A percentile compares a stretch with the other conserved stretches of the same genome.
phyloP scores from a whole-genome alignment of 2,113 vertebrate genomes.

The Rhinoptilus africanus region DNA sequence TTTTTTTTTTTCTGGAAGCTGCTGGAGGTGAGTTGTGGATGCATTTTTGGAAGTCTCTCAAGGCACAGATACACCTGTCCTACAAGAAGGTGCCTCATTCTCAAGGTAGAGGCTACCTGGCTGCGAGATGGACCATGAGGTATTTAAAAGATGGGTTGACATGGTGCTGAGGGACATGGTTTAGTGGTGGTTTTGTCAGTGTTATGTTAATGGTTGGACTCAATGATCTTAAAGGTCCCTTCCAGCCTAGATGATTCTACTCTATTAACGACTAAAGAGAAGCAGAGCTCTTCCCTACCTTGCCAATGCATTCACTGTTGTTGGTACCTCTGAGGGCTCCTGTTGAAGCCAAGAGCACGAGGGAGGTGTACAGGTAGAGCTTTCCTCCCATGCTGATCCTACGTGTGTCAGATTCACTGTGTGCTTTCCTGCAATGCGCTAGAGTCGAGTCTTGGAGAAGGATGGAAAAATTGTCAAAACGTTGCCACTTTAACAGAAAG shows the following conservation, averaged over 20 bases:
- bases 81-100: not conserved
- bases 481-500: not conserved
- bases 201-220: not conserved
- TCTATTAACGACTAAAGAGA: not conserved
- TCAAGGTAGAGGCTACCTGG: not conserved
- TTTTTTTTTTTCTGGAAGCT: not conserved
- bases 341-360: not conserved
- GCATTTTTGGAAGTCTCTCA: not conserved
- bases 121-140: not conserved
- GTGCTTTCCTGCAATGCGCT: not conserved
- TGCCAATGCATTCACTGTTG: not conserved
- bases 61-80: not conserved
- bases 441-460: not conserved
- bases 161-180: not conserved
- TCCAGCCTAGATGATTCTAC: not conserved
- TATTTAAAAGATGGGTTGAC: not conserved
- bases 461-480: conserved; percentile 9
- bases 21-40: not conserved
- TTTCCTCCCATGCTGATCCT: not conserved
- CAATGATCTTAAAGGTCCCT: not conserved
- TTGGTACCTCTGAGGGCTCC: not conserved
- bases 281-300: not conserved
- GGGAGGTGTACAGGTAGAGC: rapidly evolving
- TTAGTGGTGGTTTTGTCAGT: not conserved
- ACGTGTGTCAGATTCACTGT: not conserved